Evolutionary conservation across 2,888 invertebrate species (phyloP).

Genomic region (Lasioglossum figueresi): DNA sequence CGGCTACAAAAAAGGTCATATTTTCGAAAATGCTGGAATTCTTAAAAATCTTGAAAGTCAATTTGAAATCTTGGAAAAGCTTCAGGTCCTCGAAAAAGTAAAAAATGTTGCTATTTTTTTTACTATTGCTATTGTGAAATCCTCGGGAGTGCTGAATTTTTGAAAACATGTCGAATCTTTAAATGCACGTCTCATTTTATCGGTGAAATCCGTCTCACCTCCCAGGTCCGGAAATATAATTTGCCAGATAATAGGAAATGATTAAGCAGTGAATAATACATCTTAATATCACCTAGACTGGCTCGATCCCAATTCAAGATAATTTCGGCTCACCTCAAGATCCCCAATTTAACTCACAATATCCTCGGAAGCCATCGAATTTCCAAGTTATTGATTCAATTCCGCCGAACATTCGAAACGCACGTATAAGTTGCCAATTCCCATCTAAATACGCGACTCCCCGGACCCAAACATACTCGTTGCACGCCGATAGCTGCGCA

Average conservation of each 20-base stretch:
- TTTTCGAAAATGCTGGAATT: too few species aligned
- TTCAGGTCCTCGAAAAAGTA: neutral
- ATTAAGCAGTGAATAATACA: neutral
- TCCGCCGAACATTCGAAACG: neutral
- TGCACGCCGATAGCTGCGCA: neutral
- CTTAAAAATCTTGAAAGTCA: too few species aligned
- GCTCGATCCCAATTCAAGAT: neutral
- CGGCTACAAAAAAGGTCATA: too few species aligned
- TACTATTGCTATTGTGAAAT: too few species aligned
- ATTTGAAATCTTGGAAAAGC: neutral
- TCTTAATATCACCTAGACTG: neutral
- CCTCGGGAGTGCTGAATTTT: neutral
- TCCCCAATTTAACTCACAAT: neutral
- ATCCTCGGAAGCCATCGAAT: neutral
- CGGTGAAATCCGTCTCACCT: neutral
- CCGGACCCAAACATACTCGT: neutral
- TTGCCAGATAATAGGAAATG: neutral
- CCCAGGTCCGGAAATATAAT: neutral
- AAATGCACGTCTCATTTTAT: neutral
- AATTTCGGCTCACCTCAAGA: neutral
- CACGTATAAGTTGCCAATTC: constrained; percentile 2
- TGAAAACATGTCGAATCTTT: neutral
- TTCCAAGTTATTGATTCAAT: constrained; percentile 10
- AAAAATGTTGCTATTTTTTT: neutral
- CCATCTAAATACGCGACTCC: neutral